Conservation (phyloP, 2,113 vertebrate species). For the Centropristis striata region DNA sequence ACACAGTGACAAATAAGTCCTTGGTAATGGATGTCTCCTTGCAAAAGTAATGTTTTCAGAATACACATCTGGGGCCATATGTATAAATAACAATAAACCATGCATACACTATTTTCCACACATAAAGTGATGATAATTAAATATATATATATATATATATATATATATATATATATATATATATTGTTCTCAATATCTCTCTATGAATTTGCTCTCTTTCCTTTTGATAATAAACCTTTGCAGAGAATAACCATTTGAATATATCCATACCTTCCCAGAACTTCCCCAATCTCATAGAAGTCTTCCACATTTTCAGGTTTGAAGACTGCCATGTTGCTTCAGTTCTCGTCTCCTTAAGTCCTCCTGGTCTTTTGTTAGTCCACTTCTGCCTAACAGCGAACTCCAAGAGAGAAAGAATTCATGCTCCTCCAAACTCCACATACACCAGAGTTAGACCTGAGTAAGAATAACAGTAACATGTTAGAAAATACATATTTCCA, state of each 20-base stretch:
- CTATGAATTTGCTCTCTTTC: no score
- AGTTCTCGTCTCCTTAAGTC: neutral
- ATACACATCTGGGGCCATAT: no score
- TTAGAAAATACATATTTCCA: neutral
- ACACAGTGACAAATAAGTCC: neutral
- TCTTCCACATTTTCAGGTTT: conserved; percentile 87
- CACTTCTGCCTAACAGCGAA: neutral
- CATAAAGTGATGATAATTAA: no score
- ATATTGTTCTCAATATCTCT: no score
- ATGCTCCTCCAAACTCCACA: conserved; percentile 21
- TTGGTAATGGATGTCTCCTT: no score
- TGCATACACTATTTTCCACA: no score
- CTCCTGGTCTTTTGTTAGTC: neutral
- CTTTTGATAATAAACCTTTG: no score
- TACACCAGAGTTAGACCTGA: conserved; percentile 8
- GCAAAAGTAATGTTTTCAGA: no score
- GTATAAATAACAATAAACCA: no score
- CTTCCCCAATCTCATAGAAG: conserved; percentile 88
- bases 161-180: no score
- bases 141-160: no score
- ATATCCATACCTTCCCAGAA: conserved; percentile 87
- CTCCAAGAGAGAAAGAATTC: neutral
- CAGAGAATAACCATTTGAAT: neutral
- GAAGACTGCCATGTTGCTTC: conserved; percentile 72
- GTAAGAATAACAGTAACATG: neutral